Base-by-base conservation (phyloP, 64 coral and sea anemone genomes). In the Porites australiensis region DNA sequence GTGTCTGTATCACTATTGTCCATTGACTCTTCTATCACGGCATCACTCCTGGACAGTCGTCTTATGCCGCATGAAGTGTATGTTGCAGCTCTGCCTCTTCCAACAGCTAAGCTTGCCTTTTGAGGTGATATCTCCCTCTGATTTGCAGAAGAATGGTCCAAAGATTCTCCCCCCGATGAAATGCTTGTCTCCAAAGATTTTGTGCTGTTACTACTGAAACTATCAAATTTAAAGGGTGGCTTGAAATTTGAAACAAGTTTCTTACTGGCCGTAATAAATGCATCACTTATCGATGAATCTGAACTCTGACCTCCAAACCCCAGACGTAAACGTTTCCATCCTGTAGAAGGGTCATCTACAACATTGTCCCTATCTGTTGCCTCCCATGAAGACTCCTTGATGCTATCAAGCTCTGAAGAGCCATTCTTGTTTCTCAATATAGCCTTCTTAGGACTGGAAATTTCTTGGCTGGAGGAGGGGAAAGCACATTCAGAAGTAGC, bases 181-280 rank as follows among this genome's bases (percentile, higher is more conserved):
- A 37, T 37, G 27, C 27, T 37, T 37, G 27, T 14, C 77, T 74
- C 87, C 62, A 13, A 64, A 64, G 90, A 93, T 13, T 87, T 86
- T 10, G 72, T 67, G 22, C 91, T 93, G 16, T 72, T 85, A 18
- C 72, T 87, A 14, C 91, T 93, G 37, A 93, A 75, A 27, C 82
- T 84, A 58, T 94, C 90, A 49, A 85, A 93, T 70, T 87, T 89
- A 8, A 89, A 77, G 4, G 90, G 78, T 50, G 90, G 89, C 19
- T 87, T 94, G 65, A 97, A 91, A 47, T 81, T 79, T 4, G 95
- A 96, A 37, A 97, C 87, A 77, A 97, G 74, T 64, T 94, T 97
- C 74, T 83, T 91, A 22, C 92, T 89, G 21, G 95, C 95, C 62
- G 49, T 82, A 46, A 87, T 70, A 52, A 97, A 16, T 13, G 82